A percentile compares a stretch with the other conserved stretches of the same genome.
Evolutionary conservation across 2,797 vertebrate species (phyloP).

Genomic region (Amazona finschi): DNA sequence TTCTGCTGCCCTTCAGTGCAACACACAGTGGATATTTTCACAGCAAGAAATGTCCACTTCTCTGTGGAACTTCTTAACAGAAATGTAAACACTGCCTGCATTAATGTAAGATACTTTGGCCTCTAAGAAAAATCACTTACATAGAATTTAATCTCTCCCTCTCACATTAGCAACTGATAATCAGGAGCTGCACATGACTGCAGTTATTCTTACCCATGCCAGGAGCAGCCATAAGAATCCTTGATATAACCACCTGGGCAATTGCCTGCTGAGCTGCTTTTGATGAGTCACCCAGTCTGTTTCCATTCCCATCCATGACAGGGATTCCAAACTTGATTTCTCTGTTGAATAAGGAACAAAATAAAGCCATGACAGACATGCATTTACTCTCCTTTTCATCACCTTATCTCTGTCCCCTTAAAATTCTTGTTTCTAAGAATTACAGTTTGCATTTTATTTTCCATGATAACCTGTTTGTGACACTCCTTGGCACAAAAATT

Average conservation of each 20-base stretch:
- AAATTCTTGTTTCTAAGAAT: not conserved
- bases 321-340: constrained; percentile 95
- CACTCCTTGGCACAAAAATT: not conserved
- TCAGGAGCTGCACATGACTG: not conserved
- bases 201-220: constrained; percentile 89
- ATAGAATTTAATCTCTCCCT: not conserved
- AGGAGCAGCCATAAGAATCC: constrained; percentile 96
- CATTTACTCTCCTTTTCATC: not conserved
- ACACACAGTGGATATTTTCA: not conserved
- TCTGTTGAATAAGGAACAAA: constrained; percentile 68
- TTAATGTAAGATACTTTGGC: not conserved
- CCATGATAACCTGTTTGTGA: not conserved
- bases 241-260: constrained; percentile 92
- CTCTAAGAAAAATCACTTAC: not conserved
- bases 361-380: not conserved
- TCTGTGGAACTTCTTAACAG: not conserved
- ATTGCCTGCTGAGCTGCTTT: constrained; percentile 95
- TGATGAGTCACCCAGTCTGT: constrained; percentile 91
- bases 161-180: not conserved
- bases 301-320: constrained; percentile 89
- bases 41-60: not conserved
- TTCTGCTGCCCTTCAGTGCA: not conserved
- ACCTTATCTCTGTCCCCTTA: not conserved
- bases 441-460: not conserved
- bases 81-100: not conserved